Conservation (phyloP, 2,113 vertebrate species). For the Verasper variegatus region DNA sequence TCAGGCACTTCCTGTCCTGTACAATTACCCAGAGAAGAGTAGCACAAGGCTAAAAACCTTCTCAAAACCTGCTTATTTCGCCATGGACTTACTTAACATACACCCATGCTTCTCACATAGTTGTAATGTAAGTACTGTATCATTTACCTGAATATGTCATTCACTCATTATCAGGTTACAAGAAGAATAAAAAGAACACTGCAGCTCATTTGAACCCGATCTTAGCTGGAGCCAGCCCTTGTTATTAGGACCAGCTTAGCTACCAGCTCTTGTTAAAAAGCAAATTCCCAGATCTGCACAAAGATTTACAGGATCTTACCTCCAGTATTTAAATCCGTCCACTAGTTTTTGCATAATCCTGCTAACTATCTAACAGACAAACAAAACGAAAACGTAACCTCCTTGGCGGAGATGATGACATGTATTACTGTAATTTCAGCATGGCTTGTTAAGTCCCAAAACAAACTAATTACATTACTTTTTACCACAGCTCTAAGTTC, state of each 20-base stretch:
- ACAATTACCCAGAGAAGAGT: neutral
- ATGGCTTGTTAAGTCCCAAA: neutral
- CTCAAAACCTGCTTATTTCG: too few relatives aligned
- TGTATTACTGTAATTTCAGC: neutral
- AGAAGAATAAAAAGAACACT: constrained; percentile 36
- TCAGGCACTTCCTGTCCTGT: neutral
- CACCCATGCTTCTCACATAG: neutral
- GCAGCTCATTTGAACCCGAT: constrained; percentile 55
- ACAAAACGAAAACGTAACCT: too few relatives aligned
- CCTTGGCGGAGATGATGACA: too few relatives aligned
- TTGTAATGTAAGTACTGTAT: constrained; percentile 29
- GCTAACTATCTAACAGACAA: neutral
- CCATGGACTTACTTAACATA: neutral
- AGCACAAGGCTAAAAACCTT: neutral
- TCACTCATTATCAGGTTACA: constrained; percentile 50
- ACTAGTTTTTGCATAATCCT: neutral
- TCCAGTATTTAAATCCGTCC: neutral
- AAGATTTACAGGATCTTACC: neutral
- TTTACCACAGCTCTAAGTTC: too few relatives aligned
- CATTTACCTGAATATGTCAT: constrained; percentile 31
- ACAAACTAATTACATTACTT: neutral
- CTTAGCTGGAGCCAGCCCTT: constrained; percentile 39
- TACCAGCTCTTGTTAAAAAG: neutral
- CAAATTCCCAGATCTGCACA: neutral
- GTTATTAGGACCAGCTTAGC: constrained; percentile 5